These are phyloP conservation scores for Lamprologus ornatipinnis DNA, from an alignment of 2,113 vertebrate species.

Conservation along the genomic window DNA sequence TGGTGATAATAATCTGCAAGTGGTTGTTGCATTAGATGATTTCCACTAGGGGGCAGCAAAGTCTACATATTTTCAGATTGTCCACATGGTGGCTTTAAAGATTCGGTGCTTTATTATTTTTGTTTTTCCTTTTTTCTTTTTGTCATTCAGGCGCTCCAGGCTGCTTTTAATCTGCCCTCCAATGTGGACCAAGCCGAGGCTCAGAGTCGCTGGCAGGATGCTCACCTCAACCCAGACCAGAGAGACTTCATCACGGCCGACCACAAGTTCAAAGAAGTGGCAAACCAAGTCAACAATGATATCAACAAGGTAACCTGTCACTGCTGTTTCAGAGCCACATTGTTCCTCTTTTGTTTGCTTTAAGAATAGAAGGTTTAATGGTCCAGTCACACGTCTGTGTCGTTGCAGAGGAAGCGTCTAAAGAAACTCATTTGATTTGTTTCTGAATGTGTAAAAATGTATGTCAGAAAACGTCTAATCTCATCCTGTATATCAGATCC, in stretches of 20 bases:
- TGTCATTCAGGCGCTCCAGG: slow-evolving; percentile 76
- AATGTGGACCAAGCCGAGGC: slow-evolving; percentile 68
- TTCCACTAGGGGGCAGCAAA: not conserved
- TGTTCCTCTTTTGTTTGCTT: not conserved
- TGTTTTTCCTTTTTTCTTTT: not conserved
- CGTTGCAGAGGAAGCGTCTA: not conserved
- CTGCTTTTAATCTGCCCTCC: slow-evolving; percentile 81
- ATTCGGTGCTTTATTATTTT: not conserved
- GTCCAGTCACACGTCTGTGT: not conserved
- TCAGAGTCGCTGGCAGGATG: slow-evolving; percentile 86
- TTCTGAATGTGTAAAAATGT: not conserved
- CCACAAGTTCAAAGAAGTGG: slow-evolving; percentile 94
- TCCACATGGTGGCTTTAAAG: not conserved
- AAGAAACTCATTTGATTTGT: not conserved
- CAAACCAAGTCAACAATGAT: slow-evolving; percentile 90
- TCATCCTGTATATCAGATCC: not conserved
- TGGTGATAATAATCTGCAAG: not conserved
- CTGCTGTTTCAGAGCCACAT: too few species aligned
- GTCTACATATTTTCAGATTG: not conserved
- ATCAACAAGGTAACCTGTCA: slow-evolving; percentile 83
- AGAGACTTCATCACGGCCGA: slow-evolving; percentile 91
- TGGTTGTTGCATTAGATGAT: not conserved
- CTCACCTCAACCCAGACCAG: slow-evolving; percentile 91
- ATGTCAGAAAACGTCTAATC: not conserved
- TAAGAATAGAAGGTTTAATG: not conserved